Evolutionary conservation across 2,113 vertebrate species (phyloP).

Genomic region (Varanus komodoensis): DNA sequence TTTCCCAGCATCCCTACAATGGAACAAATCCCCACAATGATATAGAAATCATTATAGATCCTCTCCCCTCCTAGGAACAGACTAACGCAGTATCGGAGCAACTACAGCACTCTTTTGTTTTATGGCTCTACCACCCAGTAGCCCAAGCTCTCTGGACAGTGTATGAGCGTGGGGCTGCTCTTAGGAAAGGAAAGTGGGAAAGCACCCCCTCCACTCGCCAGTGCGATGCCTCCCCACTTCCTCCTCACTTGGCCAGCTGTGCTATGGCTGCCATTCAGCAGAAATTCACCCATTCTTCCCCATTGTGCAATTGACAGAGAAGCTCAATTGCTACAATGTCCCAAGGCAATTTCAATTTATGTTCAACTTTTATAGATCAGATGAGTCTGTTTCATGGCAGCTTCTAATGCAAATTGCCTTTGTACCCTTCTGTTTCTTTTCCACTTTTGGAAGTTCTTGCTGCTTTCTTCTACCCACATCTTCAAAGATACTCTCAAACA

Average conservation of each 20-base stretch:
- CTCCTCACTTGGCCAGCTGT: conserved; percentile 39
- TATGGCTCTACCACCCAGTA: no score
- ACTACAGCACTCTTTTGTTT: neutral
- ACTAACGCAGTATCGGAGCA: neutral
- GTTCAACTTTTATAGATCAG: conserved; percentile 35
- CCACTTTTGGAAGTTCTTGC: neutral
- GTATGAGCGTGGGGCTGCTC: neutral
- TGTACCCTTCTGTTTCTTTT: neutral
- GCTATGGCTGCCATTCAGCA: conserved; percentile 23
- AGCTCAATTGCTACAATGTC: conserved; percentile 35
- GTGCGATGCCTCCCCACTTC: neutral
- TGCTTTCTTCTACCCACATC: neutral
- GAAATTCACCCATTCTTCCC: conserved; percentile 22
- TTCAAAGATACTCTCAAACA: neutral
- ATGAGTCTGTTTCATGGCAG: conserved; percentile 32
- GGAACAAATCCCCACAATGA: no score
- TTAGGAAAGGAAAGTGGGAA: neutral
- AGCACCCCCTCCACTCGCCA: no score
- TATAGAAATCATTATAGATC: neutral
- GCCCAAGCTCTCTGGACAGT: no score
- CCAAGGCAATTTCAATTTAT: conserved; percentile 60
- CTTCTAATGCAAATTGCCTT: conserved; percentile 45
- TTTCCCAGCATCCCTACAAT: neutral
- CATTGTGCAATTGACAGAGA: conserved; percentile 11
- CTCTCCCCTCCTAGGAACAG: neutral